These are phyloP conservation scores for Seriola aureovittata DNA, from an alignment of 2,113 vertebrate genomes.

Conservation along the genomic window DNA sequence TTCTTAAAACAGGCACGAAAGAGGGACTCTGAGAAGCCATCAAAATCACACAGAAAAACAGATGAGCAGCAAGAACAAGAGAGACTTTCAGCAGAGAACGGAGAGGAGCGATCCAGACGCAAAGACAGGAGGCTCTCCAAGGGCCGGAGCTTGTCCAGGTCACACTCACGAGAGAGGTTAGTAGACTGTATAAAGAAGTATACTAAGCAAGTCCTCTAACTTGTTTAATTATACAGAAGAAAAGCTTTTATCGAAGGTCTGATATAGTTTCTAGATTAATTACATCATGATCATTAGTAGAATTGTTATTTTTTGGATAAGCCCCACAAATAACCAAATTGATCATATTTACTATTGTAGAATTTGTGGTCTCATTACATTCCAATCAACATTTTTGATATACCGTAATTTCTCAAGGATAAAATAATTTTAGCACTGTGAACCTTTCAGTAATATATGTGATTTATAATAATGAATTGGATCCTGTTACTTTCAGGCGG, in stretches of 20 bases:
- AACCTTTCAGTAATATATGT: background rate
- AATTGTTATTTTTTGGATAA: no score
- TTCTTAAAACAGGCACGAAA: slow-evolving; percentile 99
- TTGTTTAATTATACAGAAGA: background rate
- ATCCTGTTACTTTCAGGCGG: slow-evolving; percentile 82
- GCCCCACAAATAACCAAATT: background rate
- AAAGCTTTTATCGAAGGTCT: background rate
- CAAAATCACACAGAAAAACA: slow-evolving; percentile 91
- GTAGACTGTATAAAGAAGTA: background rate
- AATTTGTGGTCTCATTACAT: background rate
- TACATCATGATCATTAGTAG: no score
- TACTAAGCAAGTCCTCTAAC: background rate
- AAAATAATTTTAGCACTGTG: background rate
- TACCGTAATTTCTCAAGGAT: background rate
- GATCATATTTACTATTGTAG: background rate
- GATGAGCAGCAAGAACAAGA: slow-evolving; percentile 93
- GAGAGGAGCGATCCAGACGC: slow-evolving; percentile 93
- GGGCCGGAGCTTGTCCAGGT: slow-evolving; percentile 92
- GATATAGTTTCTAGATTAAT: background rate
- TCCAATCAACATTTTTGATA: background rate
- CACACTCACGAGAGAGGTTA: slow-evolving; percentile 94
- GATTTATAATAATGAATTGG: background rate
- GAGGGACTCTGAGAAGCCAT: slow-evolving; percentile 93
- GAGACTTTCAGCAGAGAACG: slow-evolving; percentile 91
- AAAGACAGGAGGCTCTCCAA: slow-evolving; percentile 92